Base-by-base conservation (phyloP, 2,888 invertebrate species). In the Drosophila nigricruria region DNA sequence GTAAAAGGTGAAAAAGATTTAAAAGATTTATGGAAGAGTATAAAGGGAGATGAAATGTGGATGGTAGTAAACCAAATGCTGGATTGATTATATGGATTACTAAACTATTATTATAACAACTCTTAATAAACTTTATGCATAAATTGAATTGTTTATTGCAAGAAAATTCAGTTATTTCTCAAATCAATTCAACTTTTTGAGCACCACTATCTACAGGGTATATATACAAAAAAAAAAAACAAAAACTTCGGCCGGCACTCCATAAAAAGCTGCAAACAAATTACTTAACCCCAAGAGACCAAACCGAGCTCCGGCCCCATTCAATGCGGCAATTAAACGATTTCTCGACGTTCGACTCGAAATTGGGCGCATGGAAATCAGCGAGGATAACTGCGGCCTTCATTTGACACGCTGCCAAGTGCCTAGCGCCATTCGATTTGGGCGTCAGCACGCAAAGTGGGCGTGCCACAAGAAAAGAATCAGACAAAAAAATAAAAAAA, bases 391-490 rank as follows among this genome's bases (percentile, higher is more conserved):
- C 52, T 40, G 23, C n/a, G 36, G 5, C 16, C 5, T n/a, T 3
- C 52, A n/a, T 86, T 83, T 83, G 89, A 87, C 83, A 84, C 84
- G 84, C 70, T 81, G 73, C 73, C 73, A 73, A 79, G 79, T 80
- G 77, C 49, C 49, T 50, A 59, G 52, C 36, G 62, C 56, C 75
- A 80, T 83, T 73, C 81, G 87, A 89, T 87, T 83, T 76, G 81
- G 59, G 58, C 38, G 71, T 47, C 57, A 30, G 59, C 83, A 84
- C 85, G 89, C 89, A 72, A 89, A 50, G 57, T 57, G 82, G 82
- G 64, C 73, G 47, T 34, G n/a, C 52, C 38, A n/a, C 40, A 18
- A 2, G 12, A 10, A 42, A 18, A 10, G 42, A 42, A 42, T 12
- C 20, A 12, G 32, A 12, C 2, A n/a, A 34, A 9, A 42, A 45